Conservation (phyloP, 2,797 vertebrate genomes). For the Macrochelys suwanniensis region DNA sequence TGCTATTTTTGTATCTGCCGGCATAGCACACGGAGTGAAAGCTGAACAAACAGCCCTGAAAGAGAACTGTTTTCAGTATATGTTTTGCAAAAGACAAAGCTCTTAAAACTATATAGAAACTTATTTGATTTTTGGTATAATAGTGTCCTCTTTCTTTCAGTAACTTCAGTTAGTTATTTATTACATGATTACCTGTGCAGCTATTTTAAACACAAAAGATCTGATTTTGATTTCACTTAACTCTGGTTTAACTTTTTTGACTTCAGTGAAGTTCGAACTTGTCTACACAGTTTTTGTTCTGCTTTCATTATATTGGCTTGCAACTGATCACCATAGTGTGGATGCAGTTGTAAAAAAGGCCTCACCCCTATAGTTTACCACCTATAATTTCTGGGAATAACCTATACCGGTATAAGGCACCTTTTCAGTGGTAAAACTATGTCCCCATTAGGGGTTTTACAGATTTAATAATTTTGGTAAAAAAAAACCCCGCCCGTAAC, state of each 20-base stretch:
- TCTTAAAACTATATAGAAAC: neutral
- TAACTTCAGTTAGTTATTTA: neutral
- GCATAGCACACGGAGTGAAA: neutral
- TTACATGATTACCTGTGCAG: neutral
- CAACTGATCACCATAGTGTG: neutral
- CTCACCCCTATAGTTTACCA: neutral
- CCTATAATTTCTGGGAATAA: neutral
- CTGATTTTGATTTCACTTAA: neutral
- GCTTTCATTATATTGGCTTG: neutral
- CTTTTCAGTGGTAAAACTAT: neutral
- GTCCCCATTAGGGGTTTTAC: neutral
- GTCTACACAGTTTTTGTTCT: neutral
- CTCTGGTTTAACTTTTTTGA: neutral
- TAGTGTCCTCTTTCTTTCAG: neutral
- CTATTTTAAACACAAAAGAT: neutral
- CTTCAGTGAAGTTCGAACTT: neutral
- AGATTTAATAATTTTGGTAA: neutral
- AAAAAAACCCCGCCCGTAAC: neutral
- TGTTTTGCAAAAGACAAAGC: neutral
- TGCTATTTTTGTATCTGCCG: constrained; percentile 48
- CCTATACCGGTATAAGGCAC: neutral
- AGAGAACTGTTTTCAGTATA: neutral
- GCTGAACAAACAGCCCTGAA: neutral
- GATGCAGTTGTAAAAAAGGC: neutral
- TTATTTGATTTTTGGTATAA: neutral